Evolutionary conservation across 1,140 invertebrate genomes (phyloP).

Genomic region (Drosophila albomicans): DNA sequence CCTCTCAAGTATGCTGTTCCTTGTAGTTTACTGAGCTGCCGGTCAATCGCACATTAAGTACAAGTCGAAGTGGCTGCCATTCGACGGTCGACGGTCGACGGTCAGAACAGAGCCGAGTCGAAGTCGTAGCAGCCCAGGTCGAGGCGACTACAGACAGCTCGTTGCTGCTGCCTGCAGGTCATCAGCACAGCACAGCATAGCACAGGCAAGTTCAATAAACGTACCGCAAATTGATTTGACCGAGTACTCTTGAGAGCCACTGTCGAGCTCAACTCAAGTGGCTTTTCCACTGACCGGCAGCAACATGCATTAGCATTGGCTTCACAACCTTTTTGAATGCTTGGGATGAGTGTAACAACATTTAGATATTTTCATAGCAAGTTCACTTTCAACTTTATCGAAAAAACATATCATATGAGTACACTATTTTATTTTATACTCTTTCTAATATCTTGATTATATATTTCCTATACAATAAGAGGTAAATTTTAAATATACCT

Average conservation of each 20-base stretch:
- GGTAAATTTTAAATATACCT: too few relatives aligned
- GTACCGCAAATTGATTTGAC: conserved; percentile 76
- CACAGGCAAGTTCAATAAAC: conserved; percentile 75
- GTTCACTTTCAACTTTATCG: background rate
- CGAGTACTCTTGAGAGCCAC: conserved; percentile 56
- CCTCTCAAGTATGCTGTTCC: conserved; percentile 28
- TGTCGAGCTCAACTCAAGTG: conserved; percentile 33
- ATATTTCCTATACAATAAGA: too few relatives aligned
- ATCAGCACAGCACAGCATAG: conserved; percentile 33
- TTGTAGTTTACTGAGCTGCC: conserved; percentile 43
- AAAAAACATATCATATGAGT: too few relatives aligned
- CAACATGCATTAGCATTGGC: conserved; percentile 27
- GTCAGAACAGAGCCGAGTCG: background rate
- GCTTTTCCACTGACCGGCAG: conserved; percentile 13
- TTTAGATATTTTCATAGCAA: background rate
- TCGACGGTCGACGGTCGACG: conserved; percentile 24
- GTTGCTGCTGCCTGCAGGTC: conserved; percentile 21
- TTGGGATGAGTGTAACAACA: background rate
- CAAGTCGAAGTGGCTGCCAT: conserved; percentile 52
- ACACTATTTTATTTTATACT: too few relatives aligned
- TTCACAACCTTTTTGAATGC: background rate
- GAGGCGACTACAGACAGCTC: background rate
- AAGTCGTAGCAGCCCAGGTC: background rate
- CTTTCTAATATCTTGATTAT: too few relatives aligned
- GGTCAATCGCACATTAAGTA: conserved; percentile 65